Conservation (phyloP, 2,888 invertebrate genomes). For the Torymus aiolomorphi region DNA sequence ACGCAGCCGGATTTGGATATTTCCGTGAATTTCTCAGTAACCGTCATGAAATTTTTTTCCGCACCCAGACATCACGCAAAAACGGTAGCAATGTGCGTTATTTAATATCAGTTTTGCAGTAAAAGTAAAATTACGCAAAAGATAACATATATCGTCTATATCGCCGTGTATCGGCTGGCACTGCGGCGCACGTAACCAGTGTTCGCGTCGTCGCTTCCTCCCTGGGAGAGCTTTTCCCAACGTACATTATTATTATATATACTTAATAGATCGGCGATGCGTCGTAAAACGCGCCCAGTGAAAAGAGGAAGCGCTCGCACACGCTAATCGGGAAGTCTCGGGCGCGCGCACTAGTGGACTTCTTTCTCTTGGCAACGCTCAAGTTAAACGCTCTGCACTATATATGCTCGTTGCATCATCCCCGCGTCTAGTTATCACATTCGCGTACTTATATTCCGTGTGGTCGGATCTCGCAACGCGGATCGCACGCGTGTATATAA, state of each 20-base stretch:
- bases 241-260: no score
- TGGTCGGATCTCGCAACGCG: no score
- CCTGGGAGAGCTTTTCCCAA: no score
- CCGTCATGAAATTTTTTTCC: no score
- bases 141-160: background rate
- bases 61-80: no score
- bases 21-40: no score
- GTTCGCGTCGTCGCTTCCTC: no score
- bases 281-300: background rate
- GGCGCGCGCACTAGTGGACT: background rate
- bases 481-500: no score
- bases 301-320: slow-evolving; percentile 28
- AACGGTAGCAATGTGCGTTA: background rate
- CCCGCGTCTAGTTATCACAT: background rate
- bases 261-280: no score
- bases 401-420: slow-evolving; percentile 15
- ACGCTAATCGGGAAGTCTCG: slow-evolving; percentile 23
- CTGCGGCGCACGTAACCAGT: no score
- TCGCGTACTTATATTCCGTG: background rate
- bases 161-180: no score
- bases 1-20: no score
- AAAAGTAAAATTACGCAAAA: slow-evolving; percentile 30
- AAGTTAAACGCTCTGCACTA: background rate
- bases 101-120: slow-evolving; percentile 10
- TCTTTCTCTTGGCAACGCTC: slow-evolving; percentile 16